Evolutionary conservation across 2,113 vertebrate species (phyloP), one percentile per base, ranked within the genome.

Genomic region (Erythrocercus mccallii): DNA sequence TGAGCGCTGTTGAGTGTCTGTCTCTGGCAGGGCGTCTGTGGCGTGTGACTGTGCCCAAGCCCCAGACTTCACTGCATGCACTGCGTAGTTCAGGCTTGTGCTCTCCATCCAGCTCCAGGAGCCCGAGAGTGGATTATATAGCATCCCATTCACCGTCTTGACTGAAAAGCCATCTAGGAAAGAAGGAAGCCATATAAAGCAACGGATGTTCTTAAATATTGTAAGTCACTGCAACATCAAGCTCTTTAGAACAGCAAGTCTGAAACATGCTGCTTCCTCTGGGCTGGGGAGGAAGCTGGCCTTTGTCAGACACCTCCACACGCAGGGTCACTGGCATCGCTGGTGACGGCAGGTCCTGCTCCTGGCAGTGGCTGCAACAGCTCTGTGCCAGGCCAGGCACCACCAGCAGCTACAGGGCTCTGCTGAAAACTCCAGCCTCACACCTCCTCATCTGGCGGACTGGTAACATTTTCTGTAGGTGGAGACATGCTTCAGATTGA

Each of bases 1-100:
- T 3, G 33, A 35, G 44, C 1, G 30, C 60, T 87, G 64, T 1
- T 96, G 81, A 5, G 38, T 14, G 14, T 89, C 92, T 50, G 9
- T 50, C 42, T 96, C 83, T 61, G 66, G 42, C 11, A 35, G 81
- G 24, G 88, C 16, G 4, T 96, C 97, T 7, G 81, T 38, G 10
- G 37, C 19, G 28, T 93, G 91, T 0, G 95, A 19, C 38, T 66
- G 65, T 3, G 84, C 93, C 28, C 53, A 61, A 4, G 90, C 88
- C 37, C 33, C 95, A 16, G 64, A 65, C 89, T 98, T 99, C 85
- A 99, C 86, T 1, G 99, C 99, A 1, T 99, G 99, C 62, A 99
- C 78, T 1, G 99, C 99, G 21, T 99, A 99, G 97, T 99, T 99
- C 74, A 99, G 87, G 71, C 98, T 98, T 0, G 97, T 99, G 94